Evolutionary conservation across 30 jellyfish, hydroid and myxozoan species (phyloP).

Genomic region (Aurelia aurita): DNA sequence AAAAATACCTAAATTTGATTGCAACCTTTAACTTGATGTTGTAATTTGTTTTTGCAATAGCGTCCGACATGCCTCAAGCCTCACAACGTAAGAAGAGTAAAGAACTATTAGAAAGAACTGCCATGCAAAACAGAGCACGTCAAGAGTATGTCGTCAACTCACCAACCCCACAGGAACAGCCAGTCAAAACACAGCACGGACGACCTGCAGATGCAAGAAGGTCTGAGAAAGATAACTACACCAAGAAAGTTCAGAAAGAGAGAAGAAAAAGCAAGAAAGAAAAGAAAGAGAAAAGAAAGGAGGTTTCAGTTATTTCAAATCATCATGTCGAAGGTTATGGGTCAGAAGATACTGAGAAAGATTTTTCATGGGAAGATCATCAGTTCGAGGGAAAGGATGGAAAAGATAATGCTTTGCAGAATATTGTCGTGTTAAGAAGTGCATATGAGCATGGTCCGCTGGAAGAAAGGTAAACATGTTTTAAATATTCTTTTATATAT

Average conservation of each 20-base stretch:
- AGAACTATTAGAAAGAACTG: slow-evolving; percentile 3
- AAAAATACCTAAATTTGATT: no score
- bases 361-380: slow-evolving; percentile 30
- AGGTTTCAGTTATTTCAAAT: slow-evolving; percentile 16
- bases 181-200: neutral
- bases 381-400: slow-evolving; percentile 3
- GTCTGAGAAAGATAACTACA: neutral
- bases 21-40: no score
- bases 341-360: slow-evolving; percentile 36
- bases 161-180: slow-evolving; percentile 36
- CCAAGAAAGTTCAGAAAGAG: neutral
- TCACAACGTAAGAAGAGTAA: neutral
- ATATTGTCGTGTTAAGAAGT: slow-evolving; percentile 27
- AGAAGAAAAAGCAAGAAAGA: neutral
- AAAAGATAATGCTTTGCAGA: neutral
- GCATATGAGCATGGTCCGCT: slow-evolving; percentile 14
- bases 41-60: slow-evolving; percentile 11
- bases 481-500: no score
- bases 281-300: neutral
- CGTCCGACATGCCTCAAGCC: slow-evolving; percentile 1
- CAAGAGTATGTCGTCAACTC: slow-evolving; percentile 43
- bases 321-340: slow-evolving; percentile 16
- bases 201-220: neutral
- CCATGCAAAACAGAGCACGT: slow-evolving; percentile 19
- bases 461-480: slow-evolving; percentile 72